Evolutionary conservation across 2,888 invertebrate genomes (phyloP).

Genomic region (Willowsia nigromaculata): DNA sequence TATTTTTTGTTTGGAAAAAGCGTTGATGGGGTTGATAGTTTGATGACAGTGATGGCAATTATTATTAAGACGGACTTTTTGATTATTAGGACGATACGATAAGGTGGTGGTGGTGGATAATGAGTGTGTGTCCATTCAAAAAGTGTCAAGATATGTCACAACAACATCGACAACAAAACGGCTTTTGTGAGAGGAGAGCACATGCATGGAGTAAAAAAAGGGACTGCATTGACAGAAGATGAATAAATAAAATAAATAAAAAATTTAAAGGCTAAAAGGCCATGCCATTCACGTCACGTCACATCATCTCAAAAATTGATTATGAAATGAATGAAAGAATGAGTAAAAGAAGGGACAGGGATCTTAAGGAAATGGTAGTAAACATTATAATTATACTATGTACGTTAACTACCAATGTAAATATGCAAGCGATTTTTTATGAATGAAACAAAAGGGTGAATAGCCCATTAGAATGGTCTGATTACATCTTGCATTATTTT

Average conservation of each 20-base stretch:
- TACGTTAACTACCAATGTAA: no score
- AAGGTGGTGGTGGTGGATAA: not conserved
- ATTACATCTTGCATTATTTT: no score
- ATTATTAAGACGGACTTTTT: slow-evolving; percentile 29
- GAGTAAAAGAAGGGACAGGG: no score
- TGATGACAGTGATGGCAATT: slow-evolving; percentile 32
- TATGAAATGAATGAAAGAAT: not conserved
- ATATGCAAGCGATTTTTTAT: no score
- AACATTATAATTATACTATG: no score
- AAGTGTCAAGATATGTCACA: slow-evolving; percentile 27
- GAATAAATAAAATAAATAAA: not conserved
- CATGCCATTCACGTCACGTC: not conserved
- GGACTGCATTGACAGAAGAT: not conserved
- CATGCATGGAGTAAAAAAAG: not conserved
- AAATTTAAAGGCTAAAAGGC: slow-evolving; percentile 18
- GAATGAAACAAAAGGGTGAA: no score
- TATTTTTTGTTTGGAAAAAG: not conserved
- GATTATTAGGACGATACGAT: not conserved
- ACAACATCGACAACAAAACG: slow-evolving; percentile 25
- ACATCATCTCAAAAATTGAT: not conserved
- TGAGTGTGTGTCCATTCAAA: slow-evolving; percentile 1
- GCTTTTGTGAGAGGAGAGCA: not conserved
- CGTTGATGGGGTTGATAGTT: not conserved
- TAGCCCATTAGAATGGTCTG: no score
- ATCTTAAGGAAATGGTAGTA: not conserved